Evolutionary conservation across 2,888 invertebrate genomes (phyloP), one percentile per base, ranked within the genome.

Genomic region (Alentia gelatinosa): DNA sequence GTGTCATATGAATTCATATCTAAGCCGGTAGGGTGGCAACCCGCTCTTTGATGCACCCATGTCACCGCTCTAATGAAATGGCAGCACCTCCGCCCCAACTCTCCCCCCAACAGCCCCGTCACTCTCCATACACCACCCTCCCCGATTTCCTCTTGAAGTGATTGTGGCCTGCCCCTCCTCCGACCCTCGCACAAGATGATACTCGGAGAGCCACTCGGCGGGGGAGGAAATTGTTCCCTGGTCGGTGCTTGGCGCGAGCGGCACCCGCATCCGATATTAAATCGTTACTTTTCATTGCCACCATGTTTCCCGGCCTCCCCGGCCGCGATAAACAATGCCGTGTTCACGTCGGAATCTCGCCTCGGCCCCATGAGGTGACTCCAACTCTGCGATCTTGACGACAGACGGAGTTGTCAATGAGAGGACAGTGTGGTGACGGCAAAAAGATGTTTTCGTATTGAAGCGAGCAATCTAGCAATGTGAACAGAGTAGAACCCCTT

Each of bases 1-100:
- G 33, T 33, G 86, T 30, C 47, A 86, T 86, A 86, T 86, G 86
- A 47, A 86, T 86, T 47, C 86, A 42, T 47, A 47, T 47, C 42
- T n/a, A 7, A 50, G 42, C 12, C 26, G 39, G 86, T 1, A 30
- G 47, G 5, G 19, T 42, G 47, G 47, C 9, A 42, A 39, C 15
- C 26, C 30, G 47, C 30, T 30, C 86, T 86, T 86, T 86, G 86
- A 86, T 86, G 86, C 50, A 15, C 30, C 39, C 47, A 42, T 86
- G 86, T 86, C 86, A 86, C 30, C 42, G 9, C 12, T 5, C 86
- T 86, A 42, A 86, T 86, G 79, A 79, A 79, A 79, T 79, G 37
- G 9, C 79, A 19, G 19, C 68, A 19, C 79, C 7, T 79, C 19
- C 79, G 39, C 79, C 79, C 79, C 79, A 56, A 79, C 79, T 39